Evolutionary conservation across 2,888 invertebrate genomes (phyloP).

Genomic region (Eledona agricola): DNA sequence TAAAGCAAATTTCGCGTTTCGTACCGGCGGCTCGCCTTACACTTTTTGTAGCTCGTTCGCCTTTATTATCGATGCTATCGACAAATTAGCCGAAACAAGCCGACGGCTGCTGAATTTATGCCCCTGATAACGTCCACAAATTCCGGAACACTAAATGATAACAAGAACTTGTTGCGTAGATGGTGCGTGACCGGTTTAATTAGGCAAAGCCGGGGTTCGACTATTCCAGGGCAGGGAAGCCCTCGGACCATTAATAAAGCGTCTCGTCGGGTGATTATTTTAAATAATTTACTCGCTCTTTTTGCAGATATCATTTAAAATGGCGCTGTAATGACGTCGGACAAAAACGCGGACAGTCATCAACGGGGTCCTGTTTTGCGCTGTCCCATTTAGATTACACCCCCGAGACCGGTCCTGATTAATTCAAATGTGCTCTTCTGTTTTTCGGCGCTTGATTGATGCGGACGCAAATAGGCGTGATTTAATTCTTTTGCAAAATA

Average conservation of each 20-base stretch:
- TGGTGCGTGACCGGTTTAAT: constrained; percentile 35
- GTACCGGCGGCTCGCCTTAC: constrained; percentile 20
- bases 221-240: constrained; percentile 12
- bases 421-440: constrained; percentile 31
- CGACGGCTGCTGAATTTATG: constrained; percentile 47
- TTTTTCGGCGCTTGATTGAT: constrained; percentile 24
- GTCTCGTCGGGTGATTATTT: constrained; percentile 34
- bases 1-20: constrained; percentile 24
- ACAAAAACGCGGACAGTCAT: constrained; percentile 35
- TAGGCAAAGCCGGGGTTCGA: constrained; percentile 27
- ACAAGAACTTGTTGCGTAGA: constrained; percentile 39
- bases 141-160: constrained; percentile 41
- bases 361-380: constrained; percentile 29
- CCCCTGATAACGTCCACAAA: constrained; percentile 44
- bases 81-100: constrained; percentile 46
- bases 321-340: constrained; percentile 37
- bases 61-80: constrained; percentile 9
- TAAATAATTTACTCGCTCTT: constrained; percentile 39
- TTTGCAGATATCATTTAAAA: constrained; percentile 38
- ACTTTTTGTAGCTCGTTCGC: constrained; percentile 25
- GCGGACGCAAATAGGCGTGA: constrained; percentile 8
- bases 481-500: constrained; percentile 20
- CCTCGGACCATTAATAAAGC: constrained; percentile 30
- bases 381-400: constrained; percentile 28
- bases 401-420: constrained; percentile 25